Evolutionary conservation across 2,113 vertebrate species (phyloP), one percentile per base, ranked within the genome.

Genomic region (Machaerirhynchus nigripectus): DNA sequence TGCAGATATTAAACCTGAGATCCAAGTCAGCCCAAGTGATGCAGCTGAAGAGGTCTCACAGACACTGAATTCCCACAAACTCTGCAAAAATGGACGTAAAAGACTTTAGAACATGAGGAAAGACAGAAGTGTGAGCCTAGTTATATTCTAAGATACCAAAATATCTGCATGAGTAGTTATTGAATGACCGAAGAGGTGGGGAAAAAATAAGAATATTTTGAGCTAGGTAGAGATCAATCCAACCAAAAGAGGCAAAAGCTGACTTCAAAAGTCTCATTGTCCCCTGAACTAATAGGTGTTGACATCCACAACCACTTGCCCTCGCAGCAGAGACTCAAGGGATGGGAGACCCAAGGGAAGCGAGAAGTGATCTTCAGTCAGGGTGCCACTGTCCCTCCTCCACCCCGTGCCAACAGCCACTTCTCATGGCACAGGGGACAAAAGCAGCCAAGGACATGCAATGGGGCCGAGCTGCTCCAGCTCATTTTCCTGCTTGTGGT

Each of bases 301-400:
- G 30, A 69, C 30, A 50, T 30, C 42, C 46, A 35, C 74, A 69
- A 20, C n/a, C 18, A 23, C 40, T 65, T 17, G 7, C 11, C 23
- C 27, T 56, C 27, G 11, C 40, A 56, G 50, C 69, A 70, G 59
- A 64, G 23, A 50, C 24, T 76, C 2, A 4, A 55, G 57, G n/a
- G 21, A 22, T 39, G 44, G 71, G 33, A 68, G 26, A 46, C 15
- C n/a, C n/a, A 27, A 37, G 42, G 64, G 50, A 70, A 57, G 24
- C 0, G 0, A 82, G 39, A 10, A 73, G 24, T 1, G 2, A 12
- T 42, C 73, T 84, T n/a, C 7, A 9, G 30, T 18, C 3, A 2
- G 37, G 20, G 9, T 35, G 5, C 23, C 20, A 7, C 28, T 53
- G 22, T 39, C n/a, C 44, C 13, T 35, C 30, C 50, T 69, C 31